These are phyloP conservation scores for Gasterosteus nipponicus DNA, from an alignment of 2,113 vertebrate species.

Conservation along the genomic window DNA sequence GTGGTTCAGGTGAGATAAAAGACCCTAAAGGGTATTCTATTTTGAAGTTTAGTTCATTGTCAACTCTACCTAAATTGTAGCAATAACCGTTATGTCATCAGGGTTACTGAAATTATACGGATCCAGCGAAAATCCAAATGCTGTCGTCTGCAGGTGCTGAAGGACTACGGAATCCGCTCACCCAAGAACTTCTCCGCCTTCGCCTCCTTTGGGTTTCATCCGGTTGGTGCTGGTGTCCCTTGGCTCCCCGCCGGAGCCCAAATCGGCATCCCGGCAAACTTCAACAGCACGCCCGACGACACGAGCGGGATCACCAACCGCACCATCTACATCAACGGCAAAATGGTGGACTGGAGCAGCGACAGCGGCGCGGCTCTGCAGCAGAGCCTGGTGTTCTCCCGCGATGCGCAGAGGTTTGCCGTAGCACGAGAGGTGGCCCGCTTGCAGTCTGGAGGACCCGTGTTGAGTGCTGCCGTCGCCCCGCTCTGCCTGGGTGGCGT, in stretches of 20 bases:
- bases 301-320: conserved; percentile 79
- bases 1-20: background rate
- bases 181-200: conserved; percentile 82
- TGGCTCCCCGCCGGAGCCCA: conserved; percentile 86
- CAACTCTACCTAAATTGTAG: background rate
- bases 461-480: conserved; percentile 81
- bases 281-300: conserved; percentile 80
- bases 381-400: conserved; percentile 86
- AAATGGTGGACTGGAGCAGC: conserved; percentile 86
- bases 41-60: background rate
- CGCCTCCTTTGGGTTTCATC: conserved; percentile 89
- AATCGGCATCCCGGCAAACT: conserved; percentile 90
- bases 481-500: conserved; percentile 86
- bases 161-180: conserved; percentile 77
- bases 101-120: background rate
- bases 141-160: conserved; percentile 75
- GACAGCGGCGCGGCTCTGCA: conserved; percentile 78
- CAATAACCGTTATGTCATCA: background rate
- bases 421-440: conserved; percentile 88
- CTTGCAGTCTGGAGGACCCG: conserved; percentile 78
- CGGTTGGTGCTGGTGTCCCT: conserved; percentile 88
- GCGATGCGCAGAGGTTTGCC: conserved; percentile 88
- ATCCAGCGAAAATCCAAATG: background rate
- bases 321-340: conserved; percentile 83
- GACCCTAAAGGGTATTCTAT: background rate